Conservation (phyloP, 64 coral and sea anemone genomes). For the Trachythela sp. region DNA sequence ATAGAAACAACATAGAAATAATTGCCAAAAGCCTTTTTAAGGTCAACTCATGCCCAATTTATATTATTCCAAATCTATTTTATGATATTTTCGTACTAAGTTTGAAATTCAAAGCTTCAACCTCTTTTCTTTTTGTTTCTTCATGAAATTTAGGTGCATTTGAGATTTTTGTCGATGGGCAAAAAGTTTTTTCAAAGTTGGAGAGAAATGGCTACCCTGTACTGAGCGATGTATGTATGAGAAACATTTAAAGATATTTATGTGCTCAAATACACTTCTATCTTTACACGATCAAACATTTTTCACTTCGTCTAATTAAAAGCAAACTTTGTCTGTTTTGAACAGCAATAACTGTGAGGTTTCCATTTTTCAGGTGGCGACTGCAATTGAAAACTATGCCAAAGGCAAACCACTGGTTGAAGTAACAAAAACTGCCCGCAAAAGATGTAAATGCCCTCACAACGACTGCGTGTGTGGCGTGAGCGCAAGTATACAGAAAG, state of each 20-base stretch:
- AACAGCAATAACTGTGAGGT: no score
- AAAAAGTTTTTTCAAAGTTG: constrained; percentile 9
- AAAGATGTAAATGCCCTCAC: background rate
- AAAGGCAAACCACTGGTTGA: background rate
- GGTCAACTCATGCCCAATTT: no score
- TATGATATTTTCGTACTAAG: no score
- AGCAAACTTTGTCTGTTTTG: no score
- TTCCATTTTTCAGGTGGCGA: background rate
- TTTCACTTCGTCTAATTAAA: no score
- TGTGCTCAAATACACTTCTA: no score
- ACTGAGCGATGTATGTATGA: background rate
- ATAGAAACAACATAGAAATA: no score
- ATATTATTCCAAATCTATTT: no score
- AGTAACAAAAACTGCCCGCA: background rate
- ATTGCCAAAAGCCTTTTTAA: background rate
- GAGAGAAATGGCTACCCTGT: constrained; percentile 1
- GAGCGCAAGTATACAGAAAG: background rate
- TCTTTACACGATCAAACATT: no score
- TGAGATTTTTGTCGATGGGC: constrained; percentile 1
- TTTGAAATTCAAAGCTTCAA: no score
- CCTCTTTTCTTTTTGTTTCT: no score
- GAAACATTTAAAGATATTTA: no score
- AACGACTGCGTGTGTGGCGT: background rate
- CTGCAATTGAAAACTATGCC: background rate
- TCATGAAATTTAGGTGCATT: constrained; percentile 8